Conservation (phyloP, 2,113 vertebrate genomes). For the Alectura lathami region DNA sequence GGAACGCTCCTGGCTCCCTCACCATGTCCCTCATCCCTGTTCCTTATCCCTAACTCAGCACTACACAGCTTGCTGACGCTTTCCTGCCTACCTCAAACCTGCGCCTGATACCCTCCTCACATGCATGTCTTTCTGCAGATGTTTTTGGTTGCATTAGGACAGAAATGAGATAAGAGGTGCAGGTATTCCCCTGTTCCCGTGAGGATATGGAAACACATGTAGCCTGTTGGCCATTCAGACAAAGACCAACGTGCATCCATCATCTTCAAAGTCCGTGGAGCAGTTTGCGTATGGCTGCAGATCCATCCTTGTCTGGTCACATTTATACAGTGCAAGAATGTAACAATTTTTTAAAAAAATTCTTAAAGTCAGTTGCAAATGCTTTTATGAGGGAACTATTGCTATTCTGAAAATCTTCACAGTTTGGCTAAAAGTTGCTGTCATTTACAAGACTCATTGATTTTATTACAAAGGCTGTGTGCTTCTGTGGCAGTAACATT, state of each 20-base stretch:
- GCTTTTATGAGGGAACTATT: neutral
- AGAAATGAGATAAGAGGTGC: neutral
- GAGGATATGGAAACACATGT: neutral
- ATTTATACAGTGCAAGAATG: rapidly evolving
- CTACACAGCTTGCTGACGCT: neutral
- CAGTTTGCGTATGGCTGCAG: too few species aligned
- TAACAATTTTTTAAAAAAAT: neutral
- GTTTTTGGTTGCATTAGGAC: neutral
- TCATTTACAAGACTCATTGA: neutral
- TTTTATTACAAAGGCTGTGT: neutral
- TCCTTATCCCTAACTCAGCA: neutral
- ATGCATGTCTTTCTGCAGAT: neutral
- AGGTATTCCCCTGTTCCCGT: neutral
- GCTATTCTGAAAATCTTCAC: neutral
- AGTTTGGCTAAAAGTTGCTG: neutral
- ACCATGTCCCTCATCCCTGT: neutral
- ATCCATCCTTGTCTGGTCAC: neutral
- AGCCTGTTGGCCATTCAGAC: neutral
- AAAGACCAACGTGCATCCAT: too few species aligned
- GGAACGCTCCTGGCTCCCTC: neutral
- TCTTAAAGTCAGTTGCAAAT: neutral
- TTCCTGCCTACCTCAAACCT: neutral
- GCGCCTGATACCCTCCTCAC: too few species aligned
- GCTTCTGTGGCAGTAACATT: neutral
- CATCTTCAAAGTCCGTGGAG: neutral